Percentiles rank a stretch among this genome's conserved stretches.
Conservation (phyloP, 2,888 invertebrate species). For the Brachypalpus laphriformis region DNA sequence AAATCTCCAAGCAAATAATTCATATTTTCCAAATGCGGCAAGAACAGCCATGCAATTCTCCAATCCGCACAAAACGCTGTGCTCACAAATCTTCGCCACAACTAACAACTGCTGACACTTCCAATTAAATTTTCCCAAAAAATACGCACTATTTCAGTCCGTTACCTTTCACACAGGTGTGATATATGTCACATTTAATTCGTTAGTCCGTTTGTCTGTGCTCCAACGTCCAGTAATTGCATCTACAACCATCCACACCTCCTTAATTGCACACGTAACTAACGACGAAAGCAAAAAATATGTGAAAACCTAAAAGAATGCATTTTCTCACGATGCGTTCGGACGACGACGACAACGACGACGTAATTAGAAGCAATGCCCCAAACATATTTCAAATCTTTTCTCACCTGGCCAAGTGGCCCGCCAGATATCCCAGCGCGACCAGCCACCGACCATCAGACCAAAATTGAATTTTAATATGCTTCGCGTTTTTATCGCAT, state of each 20-base stretch:
- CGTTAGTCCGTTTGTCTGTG: constrained; percentile 34
- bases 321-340: constrained; percentile 66
- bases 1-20: constrained; percentile 48
- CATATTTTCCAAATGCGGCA: constrained; percentile 62
- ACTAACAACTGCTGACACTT: constrained; percentile 66
- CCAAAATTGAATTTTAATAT: constrained; percentile 63
- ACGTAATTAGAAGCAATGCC: constrained; percentile 45
- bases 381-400: constrained; percentile 68
- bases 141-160: constrained; percentile 18
- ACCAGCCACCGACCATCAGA: constrained; percentile 19
- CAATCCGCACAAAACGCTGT: no score
- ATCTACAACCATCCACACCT: constrained; percentile 38
- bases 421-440: neutral
- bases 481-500: constrained; percentile 55
- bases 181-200: constrained; percentile 72
- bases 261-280: constrained; percentile 52
- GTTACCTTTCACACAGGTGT: constrained; percentile 60
- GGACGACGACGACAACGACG: neutral
- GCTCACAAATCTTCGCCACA: constrained; percentile 31
- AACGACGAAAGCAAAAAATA: constrained; percentile 10
- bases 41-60: constrained; percentile 25
- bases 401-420: constrained; percentile 54
- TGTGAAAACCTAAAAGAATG: constrained; percentile 65
- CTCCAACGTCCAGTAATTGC: constrained; percentile 4
- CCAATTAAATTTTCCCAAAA: constrained; percentile 70